Percentiles rank a stretch among this genome's conserved stretches.
Evolutionary conservation across 2,113 vertebrate species (phyloP).

Genomic region (Sciurus niger): DNA sequence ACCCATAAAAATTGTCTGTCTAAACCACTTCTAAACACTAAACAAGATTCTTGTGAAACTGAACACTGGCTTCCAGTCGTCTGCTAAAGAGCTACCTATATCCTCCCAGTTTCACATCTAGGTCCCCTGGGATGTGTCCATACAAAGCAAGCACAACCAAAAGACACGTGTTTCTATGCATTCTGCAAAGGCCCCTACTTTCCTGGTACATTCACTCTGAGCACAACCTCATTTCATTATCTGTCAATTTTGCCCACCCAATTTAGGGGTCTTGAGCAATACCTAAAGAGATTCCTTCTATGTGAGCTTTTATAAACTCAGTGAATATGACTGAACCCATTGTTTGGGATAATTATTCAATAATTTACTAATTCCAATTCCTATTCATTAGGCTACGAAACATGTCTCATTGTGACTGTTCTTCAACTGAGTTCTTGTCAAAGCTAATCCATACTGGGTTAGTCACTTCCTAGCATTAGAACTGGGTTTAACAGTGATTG

Average conservation of each 20-base stretch:
- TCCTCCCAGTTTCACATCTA: background rate
- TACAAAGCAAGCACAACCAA: background rate
- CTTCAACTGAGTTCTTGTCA: background rate
- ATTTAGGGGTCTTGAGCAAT: constrained; percentile 29
- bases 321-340: background rate
- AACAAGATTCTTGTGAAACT: background rate
- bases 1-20: background rate
- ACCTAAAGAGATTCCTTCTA: background rate
- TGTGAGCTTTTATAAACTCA: background rate
- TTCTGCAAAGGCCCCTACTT: background rate
- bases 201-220: background rate
- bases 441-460: background rate
- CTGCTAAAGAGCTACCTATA: background rate
- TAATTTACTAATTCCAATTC: background rate
- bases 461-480: background rate
- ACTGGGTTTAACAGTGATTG: background rate
- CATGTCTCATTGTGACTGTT: background rate
- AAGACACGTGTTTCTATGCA: background rate
- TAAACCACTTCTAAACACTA: constrained; percentile 22
- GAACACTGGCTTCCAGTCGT: background rate
- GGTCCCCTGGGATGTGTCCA: background rate
- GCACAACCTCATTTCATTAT: background rate
- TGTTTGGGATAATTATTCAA: background rate
- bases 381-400: background rate
- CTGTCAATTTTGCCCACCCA: background rate